Conservation (phyloP, 92 coral and sea anemone species). For the Porites cylindrica region DNA sequence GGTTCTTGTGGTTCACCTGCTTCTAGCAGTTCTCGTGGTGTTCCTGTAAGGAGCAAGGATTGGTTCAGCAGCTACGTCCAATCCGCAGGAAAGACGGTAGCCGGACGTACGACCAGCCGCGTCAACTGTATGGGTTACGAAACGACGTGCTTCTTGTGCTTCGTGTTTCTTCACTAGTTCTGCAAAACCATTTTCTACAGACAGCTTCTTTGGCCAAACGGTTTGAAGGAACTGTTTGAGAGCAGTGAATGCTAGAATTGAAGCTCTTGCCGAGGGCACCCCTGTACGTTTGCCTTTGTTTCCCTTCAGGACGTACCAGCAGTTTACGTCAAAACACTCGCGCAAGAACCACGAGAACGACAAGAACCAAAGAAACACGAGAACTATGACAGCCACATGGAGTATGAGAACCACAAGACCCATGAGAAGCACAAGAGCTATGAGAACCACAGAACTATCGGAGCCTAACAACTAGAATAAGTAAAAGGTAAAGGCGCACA, state of each 20-base stretch:
- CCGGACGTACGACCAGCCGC: constrained; percentile 51
- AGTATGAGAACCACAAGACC: too few relatives aligned
- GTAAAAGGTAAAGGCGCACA: too few relatives aligned
- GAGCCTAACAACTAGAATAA: too few relatives aligned
- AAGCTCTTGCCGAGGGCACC: constrained; percentile 59
- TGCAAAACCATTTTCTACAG: constrained; percentile 54
- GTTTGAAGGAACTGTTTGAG: constrained; percentile 58
- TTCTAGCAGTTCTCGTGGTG: neutral
- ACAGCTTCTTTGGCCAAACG: constrained; percentile 58
- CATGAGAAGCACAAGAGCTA: too few relatives aligned
- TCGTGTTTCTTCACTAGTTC: constrained; percentile 22
- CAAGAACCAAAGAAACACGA: too few relatives aligned
- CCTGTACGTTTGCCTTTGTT: constrained; percentile 67
- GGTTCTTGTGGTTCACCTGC: too few relatives aligned
- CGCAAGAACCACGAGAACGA: constrained; percentile 29
- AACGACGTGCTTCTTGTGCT: constrained; percentile 52
- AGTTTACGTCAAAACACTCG: constrained; percentile 71
- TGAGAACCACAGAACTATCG: too few relatives aligned
- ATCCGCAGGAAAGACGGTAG: constrained; percentile 61
- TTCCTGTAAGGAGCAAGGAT: constrained; percentile 44
- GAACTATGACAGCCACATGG: too few relatives aligned
- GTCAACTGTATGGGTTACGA: constrained; percentile 48
- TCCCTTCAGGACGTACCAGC: constrained; percentile 76
- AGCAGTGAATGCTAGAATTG: constrained; percentile 59
- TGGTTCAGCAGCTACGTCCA: constrained; percentile 36